Percentiles rank a stretch among this genome's conserved stretches.
Evolutionary conservation across 1,140 invertebrate genomes (phyloP).

Genomic region (Bemisia tabaci): DNA sequence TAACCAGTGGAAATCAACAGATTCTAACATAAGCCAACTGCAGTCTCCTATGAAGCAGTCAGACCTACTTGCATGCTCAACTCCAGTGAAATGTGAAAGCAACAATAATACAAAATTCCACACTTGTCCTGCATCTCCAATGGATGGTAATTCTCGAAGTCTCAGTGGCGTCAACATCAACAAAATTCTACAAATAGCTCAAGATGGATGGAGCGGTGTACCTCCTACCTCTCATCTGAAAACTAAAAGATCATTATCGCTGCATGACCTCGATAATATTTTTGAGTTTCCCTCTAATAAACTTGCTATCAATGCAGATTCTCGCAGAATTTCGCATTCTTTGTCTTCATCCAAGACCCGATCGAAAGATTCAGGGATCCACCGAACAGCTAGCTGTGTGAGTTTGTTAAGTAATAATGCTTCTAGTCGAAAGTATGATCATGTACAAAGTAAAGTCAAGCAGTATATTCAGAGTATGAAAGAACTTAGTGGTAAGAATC

Average conservation of each 20-base stretch:
- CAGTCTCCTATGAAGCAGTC: neutral
- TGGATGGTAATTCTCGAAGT: neutral
- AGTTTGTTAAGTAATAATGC: neutral
- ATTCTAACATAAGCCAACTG: neutral
- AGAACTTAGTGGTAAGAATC: neutral
- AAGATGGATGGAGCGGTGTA: neutral
- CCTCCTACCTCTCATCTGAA: neutral
- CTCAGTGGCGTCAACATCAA: neutral
- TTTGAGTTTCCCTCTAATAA: neutral
- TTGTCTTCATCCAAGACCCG: neutral
- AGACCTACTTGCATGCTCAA: neutral
- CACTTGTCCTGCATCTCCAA: neutral
- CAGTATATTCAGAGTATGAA: neutral
- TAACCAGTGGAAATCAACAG: neutral
- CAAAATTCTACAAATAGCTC: neutral
- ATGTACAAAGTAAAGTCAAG: neutral
- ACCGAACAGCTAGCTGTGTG: neutral
- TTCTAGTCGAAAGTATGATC: neutral
- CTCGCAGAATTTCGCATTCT: neutral
- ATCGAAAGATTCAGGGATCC: neutral
- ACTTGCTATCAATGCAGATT: neutral
- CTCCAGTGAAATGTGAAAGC: neutral
- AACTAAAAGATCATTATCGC: neutral
- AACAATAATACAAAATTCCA: neutral
- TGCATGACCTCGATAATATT: neutral